Base-by-base conservation (phyloP, 2,797 vertebrate species). In the Poeciliopsis gracilis region DNA sequence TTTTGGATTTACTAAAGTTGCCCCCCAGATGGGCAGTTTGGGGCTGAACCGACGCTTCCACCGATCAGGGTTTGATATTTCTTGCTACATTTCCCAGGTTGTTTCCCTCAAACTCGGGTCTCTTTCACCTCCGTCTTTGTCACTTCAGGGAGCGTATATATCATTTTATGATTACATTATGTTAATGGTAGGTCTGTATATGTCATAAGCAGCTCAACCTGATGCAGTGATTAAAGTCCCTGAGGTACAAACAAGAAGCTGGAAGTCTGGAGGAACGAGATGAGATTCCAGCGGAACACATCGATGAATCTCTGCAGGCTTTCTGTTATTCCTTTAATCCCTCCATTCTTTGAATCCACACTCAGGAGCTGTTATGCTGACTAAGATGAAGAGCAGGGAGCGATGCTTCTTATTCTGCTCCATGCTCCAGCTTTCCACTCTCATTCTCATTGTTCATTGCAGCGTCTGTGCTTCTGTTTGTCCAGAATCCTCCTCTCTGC, bases 21-120 rank as follows among this genome's bases (percentile, higher is more conserved):
- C 86, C 59, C 38, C 81, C 90, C 93, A 94, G 91, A 92, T 93
- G 91, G 91, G 85, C 71, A 36, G 59, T 63, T 77, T 87, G 86
- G 81, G 86, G 81, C 83, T 72, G 25, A 76, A 80, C 81, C 75
- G 53, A 69, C 82, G 82, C 83, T 83, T 86, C 73, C 47, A 72
- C 38, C 72, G 36, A 57, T 72, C 53, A 43, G 73, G 76, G 70
- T 85, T 87, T n/a, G 73, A 72, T 73, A 4, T 57, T 72, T 77
- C 66, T 36, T 63, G 45, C 8, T 47, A 30, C 36, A 61, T 49
- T 53, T 67, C 23, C 71, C 45, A 20, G 5, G 73, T 38, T 53
- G 2, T 84, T 81, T 81, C 71, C 77, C 28, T 33, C 2, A 13
- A 28, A 2, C 75, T 70, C 72, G 23, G 47, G 23, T 71, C 30